Percentiles rank a stretch among this genome's conserved stretches.
Conservation (phyloP, 2,113 vertebrate genomes). For the Anolis carolinensis region DNA sequence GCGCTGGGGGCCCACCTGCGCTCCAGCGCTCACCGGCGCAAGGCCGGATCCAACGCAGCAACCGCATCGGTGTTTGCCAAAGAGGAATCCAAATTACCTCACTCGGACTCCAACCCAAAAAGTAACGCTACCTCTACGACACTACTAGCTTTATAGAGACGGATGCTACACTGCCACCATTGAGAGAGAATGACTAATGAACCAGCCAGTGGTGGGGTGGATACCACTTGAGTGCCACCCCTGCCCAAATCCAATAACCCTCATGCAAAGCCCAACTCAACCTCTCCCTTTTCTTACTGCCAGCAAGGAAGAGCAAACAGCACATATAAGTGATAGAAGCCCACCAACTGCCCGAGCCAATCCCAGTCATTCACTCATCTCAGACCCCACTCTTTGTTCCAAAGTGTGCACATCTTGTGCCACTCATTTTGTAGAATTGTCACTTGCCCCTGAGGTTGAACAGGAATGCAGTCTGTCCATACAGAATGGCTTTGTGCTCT, state of each 20-base stretch:
- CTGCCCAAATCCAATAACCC: neutral
- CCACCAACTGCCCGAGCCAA: neutral
- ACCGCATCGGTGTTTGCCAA: conserved; percentile 77
- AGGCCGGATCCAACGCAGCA: conserved; percentile 60
- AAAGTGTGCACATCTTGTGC: neutral
- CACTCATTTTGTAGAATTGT: neutral
- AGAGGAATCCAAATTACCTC: conserved; percentile 79
- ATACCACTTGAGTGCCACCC: neutral
- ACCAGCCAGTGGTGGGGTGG: neutral
- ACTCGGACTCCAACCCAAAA: conserved; percentile 77
- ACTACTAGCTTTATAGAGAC: conserved; percentile 77
- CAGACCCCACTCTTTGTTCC: neutral
- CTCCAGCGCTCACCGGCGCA: conserved; percentile 75
- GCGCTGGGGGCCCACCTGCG: conserved; percentile 75
- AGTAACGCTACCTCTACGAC: conserved; percentile 79
- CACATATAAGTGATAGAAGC: neutral
- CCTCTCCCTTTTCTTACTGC: neutral
- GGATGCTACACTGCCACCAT: conserved; percentile 24
- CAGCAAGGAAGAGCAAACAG: conserved; percentile 1
- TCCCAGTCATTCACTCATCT: neutral
- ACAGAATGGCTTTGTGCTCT: neutral
- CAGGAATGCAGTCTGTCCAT: neutral
- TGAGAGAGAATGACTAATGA: conserved; percentile 29
- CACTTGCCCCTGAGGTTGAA: neutral
- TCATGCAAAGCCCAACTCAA: neutral